Conservation (phyloP, 2,113 vertebrate species). For the Hydrolagus affinis region DNA sequence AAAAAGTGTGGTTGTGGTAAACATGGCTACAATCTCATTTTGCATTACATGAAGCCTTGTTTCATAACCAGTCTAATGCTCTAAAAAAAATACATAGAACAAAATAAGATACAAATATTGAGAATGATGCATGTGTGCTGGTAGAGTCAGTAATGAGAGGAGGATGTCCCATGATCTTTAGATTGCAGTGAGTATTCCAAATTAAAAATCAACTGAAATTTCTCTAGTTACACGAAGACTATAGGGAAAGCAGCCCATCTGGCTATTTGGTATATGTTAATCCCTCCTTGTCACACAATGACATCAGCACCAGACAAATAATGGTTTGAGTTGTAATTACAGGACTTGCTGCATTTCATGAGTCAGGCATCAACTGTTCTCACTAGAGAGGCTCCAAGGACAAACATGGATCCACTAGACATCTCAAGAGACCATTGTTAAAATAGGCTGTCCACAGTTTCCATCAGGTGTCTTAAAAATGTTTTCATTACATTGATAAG, state of each 20-base stretch:
- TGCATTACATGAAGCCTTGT: too few relatives aligned
- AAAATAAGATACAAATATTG: not conserved
- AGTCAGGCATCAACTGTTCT: constrained; percentile 45
- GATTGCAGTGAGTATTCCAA: not conserved
- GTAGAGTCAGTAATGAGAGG: not conserved
- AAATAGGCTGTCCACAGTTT: not conserved
- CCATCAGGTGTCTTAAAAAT: not conserved
- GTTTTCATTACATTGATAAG: not conserved
- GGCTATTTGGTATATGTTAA: constrained; percentile 40
- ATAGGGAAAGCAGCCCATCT: constrained; percentile 34
- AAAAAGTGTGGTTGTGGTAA: too few relatives aligned
- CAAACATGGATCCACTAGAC: constrained; percentile 36
- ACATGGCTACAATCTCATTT: too few relatives aligned
- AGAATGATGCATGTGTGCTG: not conserved
- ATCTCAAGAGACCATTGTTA: not conserved
- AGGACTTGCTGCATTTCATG: constrained; percentile 44
- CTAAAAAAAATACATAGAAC: too few relatives aligned
- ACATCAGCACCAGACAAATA: constrained; percentile 41
- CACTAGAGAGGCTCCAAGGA: constrained; percentile 36
- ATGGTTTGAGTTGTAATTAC: constrained; percentile 55
- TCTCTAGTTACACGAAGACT: not conserved
- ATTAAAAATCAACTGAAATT: not conserved
- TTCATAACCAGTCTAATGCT: too few relatives aligned
- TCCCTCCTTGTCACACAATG: constrained; percentile 44
- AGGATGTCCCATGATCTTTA: not conserved